Base-by-base conservation (phyloP, 2,888 invertebrate genomes). In the Nymphalis c-album region DNA sequence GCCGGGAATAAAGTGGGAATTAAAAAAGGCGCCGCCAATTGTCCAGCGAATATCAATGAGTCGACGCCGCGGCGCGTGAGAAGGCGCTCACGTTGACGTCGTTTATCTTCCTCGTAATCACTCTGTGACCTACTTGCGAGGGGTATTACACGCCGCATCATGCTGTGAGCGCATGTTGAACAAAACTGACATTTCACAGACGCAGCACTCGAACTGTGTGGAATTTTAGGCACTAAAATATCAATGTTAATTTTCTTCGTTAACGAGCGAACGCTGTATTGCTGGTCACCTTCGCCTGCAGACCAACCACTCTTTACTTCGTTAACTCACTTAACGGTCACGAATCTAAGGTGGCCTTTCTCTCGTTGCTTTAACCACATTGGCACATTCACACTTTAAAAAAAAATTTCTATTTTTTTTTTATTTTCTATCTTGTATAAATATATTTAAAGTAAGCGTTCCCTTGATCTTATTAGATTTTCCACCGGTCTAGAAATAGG, bases 11-110 rank as follows among this genome's bases (percentile, higher is more conserved):
- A 59, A 59, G 70, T 68, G 71, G 72, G 73, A 76, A 76, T 77
- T 74, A 75, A 75, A 72, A 76, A 75, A 77, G 76, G 70, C 67
- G 75, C 78, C 78, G 78, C 69, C 75, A 77, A 77, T 76, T 74
- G 77, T 60, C 77, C 75, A 46, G 72, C 70, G 71, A 65, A 63
- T 60, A 71, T 70, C 67, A 68, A 71, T 57, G 67, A 64, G 65
- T 59, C 62, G 61, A 40, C 58, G 46, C 46, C 40, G 48, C 55
- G 53, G 40, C 40, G 40, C 58, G 61, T 63, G 67, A 67, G 67
- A 67, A 58, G 53, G 45, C 35, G 26, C 48, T 50, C 62, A 51
- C 63, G 67, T 59, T 58, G 55, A 60, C 51, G 26, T 53, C 58
- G 59, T 67, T 66, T 68, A 67, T 64, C 67, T 70, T n/a, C 63